Evolutionary conservation across 1,140 invertebrate genomes (phyloP).

Genomic region (Kradibia gibbosae): DNA sequence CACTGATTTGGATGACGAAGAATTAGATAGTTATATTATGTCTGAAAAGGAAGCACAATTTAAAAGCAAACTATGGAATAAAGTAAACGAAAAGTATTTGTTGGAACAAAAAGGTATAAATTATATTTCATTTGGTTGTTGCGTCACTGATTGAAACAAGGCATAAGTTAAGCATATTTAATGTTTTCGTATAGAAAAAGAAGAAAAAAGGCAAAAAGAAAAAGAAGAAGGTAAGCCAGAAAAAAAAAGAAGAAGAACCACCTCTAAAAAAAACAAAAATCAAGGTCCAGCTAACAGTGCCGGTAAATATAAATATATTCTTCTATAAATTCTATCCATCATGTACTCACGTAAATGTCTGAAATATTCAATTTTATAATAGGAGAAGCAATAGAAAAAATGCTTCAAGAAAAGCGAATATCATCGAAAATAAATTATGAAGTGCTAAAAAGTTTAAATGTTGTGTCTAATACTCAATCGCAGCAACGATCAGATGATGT

Average conservation of each 20-base stretch:
- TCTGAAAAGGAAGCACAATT: slow-evolving; percentile 83
- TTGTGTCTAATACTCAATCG: slow-evolving; percentile 60
- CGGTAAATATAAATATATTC: slow-evolving; percentile 60
- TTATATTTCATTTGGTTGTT: neutral
- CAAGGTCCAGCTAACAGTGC: slow-evolving; percentile 83
- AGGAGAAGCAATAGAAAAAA: slow-evolving; percentile 94
- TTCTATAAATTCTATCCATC: neutral
- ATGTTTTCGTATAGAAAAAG: slow-evolving; percentile 76
- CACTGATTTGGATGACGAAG: slow-evolving; percentile 88
- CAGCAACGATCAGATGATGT: slow-evolving; percentile 54
- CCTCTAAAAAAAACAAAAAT: slow-evolving; percentile 76
- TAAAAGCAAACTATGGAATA: slow-evolving; percentile 89
- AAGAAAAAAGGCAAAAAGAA: slow-evolving; percentile 82
- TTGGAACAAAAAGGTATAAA: slow-evolving; percentile 82
- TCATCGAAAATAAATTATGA: slow-evolving; percentile 99
- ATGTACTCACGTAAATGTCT: slow-evolving; percentile 17
- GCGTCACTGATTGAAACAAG: too few relatives aligned
- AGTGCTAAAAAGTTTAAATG: slow-evolving; percentile 88
- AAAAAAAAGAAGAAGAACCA: slow-evolving; percentile 80
- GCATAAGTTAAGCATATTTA: too few relatives aligned
- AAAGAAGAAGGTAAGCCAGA: slow-evolving; percentile 85
- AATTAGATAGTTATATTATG: slow-evolving; percentile 91
- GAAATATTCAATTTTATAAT: slow-evolving; percentile 34
- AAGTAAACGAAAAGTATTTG: slow-evolving; percentile 88
- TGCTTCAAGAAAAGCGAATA: slow-evolving; percentile 95